Conservation (phyloP, 2,797 vertebrate genomes). For the Phoebastria nigripes region DNA sequence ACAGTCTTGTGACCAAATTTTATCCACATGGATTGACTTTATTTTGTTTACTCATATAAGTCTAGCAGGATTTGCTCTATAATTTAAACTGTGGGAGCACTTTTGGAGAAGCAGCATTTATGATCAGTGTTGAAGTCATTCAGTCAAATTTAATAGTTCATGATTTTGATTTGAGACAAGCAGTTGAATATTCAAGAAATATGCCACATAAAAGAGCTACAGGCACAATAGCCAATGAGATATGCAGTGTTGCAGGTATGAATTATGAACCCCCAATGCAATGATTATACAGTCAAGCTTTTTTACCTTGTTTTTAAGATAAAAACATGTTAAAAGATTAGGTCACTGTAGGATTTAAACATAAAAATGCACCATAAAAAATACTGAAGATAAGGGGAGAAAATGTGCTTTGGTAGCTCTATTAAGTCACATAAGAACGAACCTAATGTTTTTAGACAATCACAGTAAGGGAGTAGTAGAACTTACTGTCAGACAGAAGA, state of each 20-base stretch:
- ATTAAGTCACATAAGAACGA: not conserved
- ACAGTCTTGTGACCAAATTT: not conserved
- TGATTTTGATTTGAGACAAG: not conserved
- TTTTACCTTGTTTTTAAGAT: slow-evolving; percentile 36
- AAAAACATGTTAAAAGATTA: slow-evolving; percentile 37
- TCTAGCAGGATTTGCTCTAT: not conserved
- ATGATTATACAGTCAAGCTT: slow-evolving; percentile 2
- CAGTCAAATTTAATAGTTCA: not conserved
- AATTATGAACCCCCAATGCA: not conserved
- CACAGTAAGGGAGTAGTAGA: slow-evolving; percentile 14
- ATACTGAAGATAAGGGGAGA: not conserved
- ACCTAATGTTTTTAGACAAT: not conserved
- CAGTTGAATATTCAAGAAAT: not conserved
- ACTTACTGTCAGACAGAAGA: slow-evolving; percentile 42
- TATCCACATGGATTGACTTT: not conserved
- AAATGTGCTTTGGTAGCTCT: slow-evolving; percentile 30
- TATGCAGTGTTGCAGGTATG: not conserved
- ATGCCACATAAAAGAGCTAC: slow-evolving; percentile 15
- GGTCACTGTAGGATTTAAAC: not conserved
- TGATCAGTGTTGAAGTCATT: not conserved
- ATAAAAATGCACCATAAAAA: slow-evolving; percentile 10
- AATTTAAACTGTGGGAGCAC: not conserved
- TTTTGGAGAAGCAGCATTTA: not conserved
- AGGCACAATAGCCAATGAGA: not conserved
- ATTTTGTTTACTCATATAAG: not conserved